A percentile compares a stretch with the other conserved stretches of the same genome.
Evolutionary conservation across 2,888 invertebrate genomes (phyloP).

Genomic region (Bimastos eiseni): DNA sequence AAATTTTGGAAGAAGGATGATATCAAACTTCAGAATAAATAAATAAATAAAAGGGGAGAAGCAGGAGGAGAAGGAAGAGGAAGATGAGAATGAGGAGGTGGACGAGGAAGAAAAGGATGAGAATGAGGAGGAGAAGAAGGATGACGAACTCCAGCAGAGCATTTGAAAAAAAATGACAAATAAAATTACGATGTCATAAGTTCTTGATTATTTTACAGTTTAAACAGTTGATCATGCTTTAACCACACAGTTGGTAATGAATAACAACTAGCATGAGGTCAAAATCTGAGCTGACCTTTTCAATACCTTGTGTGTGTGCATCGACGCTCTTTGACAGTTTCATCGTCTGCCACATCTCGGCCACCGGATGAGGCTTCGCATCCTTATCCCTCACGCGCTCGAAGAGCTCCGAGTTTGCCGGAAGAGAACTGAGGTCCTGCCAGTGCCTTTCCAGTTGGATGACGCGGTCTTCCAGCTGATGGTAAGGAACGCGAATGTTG

Average conservation of each 20-base stretch:
- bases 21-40: too few relatives aligned
- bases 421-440: constrained; percentile 54
- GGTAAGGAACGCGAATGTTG: constrained; percentile 49
- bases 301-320: constrained; percentile 58
- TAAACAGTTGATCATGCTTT: not conserved
- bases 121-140: not conserved
- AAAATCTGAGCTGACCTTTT: constrained; percentile 50
- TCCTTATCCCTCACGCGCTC: constrained; percentile 43
- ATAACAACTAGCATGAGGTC: not conserved
- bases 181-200: not conserved
- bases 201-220: not conserved
- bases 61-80: not conserved
- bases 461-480: constrained; percentile 54
- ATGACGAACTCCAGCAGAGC: not conserved
- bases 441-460: constrained; percentile 52
- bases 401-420: constrained; percentile 53
- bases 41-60: too few relatives aligned
- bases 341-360: constrained; percentile 60
- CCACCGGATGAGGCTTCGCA: constrained; percentile 46
- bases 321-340: constrained; percentile 56
- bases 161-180: not conserved
- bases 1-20: too few relatives aligned
- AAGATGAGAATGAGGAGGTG: too few relatives aligned
- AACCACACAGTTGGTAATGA: not conserved
- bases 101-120: not conserved